Base-by-base conservation (phyloP, 1,140 invertebrate genomes). In the Delia radicum region DNA sequence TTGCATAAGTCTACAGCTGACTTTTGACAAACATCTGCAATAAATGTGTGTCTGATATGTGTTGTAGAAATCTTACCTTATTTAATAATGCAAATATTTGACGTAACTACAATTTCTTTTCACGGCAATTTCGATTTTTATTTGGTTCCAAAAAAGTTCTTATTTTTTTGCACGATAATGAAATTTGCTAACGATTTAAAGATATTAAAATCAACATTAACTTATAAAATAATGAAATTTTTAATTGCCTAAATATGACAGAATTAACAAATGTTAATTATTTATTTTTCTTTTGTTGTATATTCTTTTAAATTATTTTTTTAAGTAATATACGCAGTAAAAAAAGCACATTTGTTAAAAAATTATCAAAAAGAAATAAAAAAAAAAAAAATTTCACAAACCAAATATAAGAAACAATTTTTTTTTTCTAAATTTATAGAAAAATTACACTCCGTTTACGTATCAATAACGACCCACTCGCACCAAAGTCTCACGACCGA, bases 401-500 rank as follows among this genome's bases (percentile, higher is more conserved):
- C 65, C 65, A 69, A 33, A 12, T 69, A 33, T 69, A 69, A 55
- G 29, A 37, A 69, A 37, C n/a, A 33, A 21, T 37, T 69, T 8
- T 37, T 69, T 67, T 69, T 69, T 69, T 69, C 29, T 69, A 33
- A 21, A 33, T 21, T n/a, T 69, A 69, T 33, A 21, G 2, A 55
- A 55, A 21, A 55, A 55, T 21, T 21, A 69, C 65, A 69, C 65
- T 69, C 65, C 65, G 29, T 69, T 69, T 69, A 33, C 2, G 15
- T 31, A 27, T 33, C 21, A 24, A 37, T 10, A 69, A 69, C 65
- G 65, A 69, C 29, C 65, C 65, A 69, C 65, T 69, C 65, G 65
- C 29, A 33, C 65, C 65, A 69, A 33, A 33, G 65, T 69, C 65
- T 69, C 65, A 69, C 65, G 65, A 69, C 65, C 65, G 65, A 69